Conservation (phyloP, 2,797 vertebrate genomes). For the Bradypodion pumilum region DNA sequence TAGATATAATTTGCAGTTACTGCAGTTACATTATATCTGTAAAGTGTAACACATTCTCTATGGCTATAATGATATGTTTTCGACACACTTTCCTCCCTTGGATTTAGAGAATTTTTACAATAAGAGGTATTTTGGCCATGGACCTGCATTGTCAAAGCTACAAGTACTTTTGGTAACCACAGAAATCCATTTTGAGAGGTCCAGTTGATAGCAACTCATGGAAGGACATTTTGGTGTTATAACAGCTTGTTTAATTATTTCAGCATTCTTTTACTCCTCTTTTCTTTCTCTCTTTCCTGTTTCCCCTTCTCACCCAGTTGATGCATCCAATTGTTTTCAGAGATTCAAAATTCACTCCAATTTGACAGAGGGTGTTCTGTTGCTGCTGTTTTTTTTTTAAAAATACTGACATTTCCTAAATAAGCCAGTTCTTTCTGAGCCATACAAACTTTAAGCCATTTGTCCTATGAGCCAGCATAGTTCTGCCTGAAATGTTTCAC, state of each 20-base stretch:
- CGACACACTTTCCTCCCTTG: background rate
- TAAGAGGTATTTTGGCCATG: conserved; percentile 38
- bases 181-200: background rate
- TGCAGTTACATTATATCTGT: no score
- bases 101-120: background rate
- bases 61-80: no score
- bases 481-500: conserved; percentile 57
- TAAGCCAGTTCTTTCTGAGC: conserved; percentile 39
- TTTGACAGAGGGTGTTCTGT: conserved; percentile 29
- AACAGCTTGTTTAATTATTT: conserved; percentile 48
- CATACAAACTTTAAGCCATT: conserved; percentile 42
- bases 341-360: conserved; percentile 48
- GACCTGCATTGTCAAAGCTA: conserved; percentile 43
- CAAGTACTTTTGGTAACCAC: conserved; percentile 31
- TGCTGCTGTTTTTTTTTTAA: conserved; percentile 45
- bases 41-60: no score
- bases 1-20: no score
- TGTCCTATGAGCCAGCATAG: conserved; percentile 44
- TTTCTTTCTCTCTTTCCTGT: background rate
- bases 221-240: background rate
- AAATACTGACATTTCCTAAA: conserved; percentile 45
- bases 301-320: background rate
- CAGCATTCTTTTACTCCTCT: conserved; percentile 48
- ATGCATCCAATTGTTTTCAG: conserved; percentile 11
- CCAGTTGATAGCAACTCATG: conserved; percentile 31